Conservation (phyloP, 2,797 vertebrate genomes). For the Sebastolobus alascanus region DNA sequence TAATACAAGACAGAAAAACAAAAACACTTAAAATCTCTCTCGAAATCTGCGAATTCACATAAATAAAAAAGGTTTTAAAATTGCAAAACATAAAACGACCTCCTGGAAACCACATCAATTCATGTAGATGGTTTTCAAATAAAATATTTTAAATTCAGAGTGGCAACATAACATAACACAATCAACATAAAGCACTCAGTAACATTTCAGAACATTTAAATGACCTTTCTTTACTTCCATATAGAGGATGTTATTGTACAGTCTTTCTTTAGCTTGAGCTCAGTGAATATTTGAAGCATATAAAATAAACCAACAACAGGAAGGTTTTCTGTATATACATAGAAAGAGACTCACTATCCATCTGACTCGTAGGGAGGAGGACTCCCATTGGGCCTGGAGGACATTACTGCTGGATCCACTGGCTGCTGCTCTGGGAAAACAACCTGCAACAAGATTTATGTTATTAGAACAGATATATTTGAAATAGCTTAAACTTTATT, state of each 20-base stretch:
- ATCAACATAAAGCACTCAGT: not conserved
- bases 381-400: slow-evolving; percentile 88
- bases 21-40: not conserved
- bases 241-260: fast-evolving
- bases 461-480: not conserved
- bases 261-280: not conserved
- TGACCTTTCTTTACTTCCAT: not conserved
- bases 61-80: not conserved
- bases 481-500: not conserved
- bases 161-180: not conserved
- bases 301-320: not conserved
- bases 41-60: not conserved
- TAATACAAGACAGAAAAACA: no score
- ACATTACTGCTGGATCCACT: slow-evolving; percentile 79
- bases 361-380: slow-evolving; percentile 91
- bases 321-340: not conserved
- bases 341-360: slow-evolving; percentile 86
- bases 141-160: not conserved
- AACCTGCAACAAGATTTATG: not conserved
- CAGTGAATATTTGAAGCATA: no score
- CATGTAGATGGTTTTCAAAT: not conserved
- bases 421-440: not conserved
- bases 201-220: not conserved
- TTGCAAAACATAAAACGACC: not conserved
- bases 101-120: not conserved